Evolutionary conservation across 2,888 invertebrate genomes (phyloP), one percentile per base, ranked within the genome.

Genomic region (Eristalis tenax): DNA sequence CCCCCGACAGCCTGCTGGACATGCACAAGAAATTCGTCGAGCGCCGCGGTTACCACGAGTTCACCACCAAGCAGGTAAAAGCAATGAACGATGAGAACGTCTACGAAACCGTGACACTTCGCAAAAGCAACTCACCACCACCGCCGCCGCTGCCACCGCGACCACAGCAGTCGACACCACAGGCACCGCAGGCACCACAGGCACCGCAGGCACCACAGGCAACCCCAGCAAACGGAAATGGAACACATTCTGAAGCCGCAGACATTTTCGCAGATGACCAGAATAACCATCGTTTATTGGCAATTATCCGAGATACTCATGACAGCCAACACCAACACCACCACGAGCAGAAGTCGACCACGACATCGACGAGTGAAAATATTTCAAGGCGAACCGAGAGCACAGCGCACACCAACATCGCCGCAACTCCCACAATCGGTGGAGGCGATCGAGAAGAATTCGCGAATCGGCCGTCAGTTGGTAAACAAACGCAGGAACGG

Each of bases 11-110:
- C 89, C 93, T 96, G 64, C 93, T 96, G 4, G 96, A 96, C 90
- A 94, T 96, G 89, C 96, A 96, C 90, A 94, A 94, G 89, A 96
- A 96, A 90, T 96, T 95, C 91, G 91, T 95, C n/a, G 95, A 96
- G 89, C 94, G 96, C 59, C 94, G 95, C 88, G 94, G 94, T 23
- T 94, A 94, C 90, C 94, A 94, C 89, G 95, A 95, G 89, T 90
- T 90, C 80, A 91, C 90, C 82, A 89, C 90, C 2, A 91, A 91
- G 15, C 91, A 93, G 88, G 90, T 92, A 26, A 89, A 90, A 15
- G 89, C 88, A 13, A 89, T 92, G 82, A 91, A 92, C 89, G 89
- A 81, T 61, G 91, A 91, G 69, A 90, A 91, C 76, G 79, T 90
- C 79, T 89, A 90, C 15, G 89, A 90, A 63, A 88, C 91, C 32